Evolutionary conservation across 2,888 invertebrate species (phyloP), one percentile per base, ranked within the genome.

Genomic region (Ophion costatus): DNA sequence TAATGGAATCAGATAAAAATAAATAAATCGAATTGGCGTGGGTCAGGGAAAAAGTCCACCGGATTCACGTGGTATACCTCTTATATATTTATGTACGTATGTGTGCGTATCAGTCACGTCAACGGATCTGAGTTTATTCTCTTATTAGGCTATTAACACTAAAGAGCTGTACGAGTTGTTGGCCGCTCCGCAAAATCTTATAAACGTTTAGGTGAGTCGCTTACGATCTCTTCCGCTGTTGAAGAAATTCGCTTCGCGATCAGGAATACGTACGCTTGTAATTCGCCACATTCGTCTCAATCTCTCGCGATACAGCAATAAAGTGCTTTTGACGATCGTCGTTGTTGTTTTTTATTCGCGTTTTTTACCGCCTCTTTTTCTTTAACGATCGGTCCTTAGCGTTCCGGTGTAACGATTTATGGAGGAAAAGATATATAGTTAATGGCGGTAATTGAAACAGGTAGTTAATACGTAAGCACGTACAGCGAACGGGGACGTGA

Each of bases 91-190:
- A 38, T 38, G 45, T 45, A 11, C 3, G 45, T 11, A 45, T 10
- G 45, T 45, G 14, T 14, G 45, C 14, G 45, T 45, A 38, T 14
- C 11, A 11, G 45, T 45, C 45, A 45, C 14, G 70, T 71, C 79
- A 56, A 71, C 29, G 42, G 66, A 57, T 57, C 57, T 71, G 59
- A 57, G 64, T 76, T 80, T 77, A 84, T 84, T 84, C 71, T 45
- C 45, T 45, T 11, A 45, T 45, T 45, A 17, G 45, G 14, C 45
- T 73, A 73, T 78, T 73, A 63, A 66, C 66, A 73, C 66, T 45
- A 66, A 64, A 71, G 22, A 33, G 71, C 64, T 77, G 66, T 63
- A 64, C 57, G 66, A 66, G 63, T 20, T 2, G 20, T 59, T 10
- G 4, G 22, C 75, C 38, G 45, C 51, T 45, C 38, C 24, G 70